Percentiles rank a stretch among this genome's conserved stretches.
Conservation (phyloP, 2,888 invertebrate genomes). For the Pollenia griseotomentosa region DNA sequence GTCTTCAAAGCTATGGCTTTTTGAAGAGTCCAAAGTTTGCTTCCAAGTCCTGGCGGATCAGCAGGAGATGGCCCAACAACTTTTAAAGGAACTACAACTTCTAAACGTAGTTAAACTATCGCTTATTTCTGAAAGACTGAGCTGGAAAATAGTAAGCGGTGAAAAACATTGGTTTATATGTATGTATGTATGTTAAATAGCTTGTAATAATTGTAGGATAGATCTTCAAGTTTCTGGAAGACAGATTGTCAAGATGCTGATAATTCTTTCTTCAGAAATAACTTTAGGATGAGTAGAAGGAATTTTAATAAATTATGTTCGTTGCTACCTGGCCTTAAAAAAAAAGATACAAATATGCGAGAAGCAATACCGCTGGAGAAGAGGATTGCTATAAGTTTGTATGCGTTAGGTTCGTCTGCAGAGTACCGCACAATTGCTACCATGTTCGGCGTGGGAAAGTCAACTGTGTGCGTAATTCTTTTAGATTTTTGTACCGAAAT, state of each 20-base stretch:
- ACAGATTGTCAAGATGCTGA: slow-evolving; percentile 19
- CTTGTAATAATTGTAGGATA: not conserved
- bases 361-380: slow-evolving; percentile 29
- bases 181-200: too few relatives aligned
- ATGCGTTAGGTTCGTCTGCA: slow-evolving; percentile 1
- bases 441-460: not conserved
- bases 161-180: too few relatives aligned
- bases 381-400: slow-evolving; percentile 18
- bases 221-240: slow-evolving; percentile 31
- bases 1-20: too few relatives aligned
- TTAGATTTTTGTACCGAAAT: too few relatives aligned
- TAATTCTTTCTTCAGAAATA: slow-evolving; percentile 26
- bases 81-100: too few relatives aligned
- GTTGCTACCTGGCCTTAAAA: not conserved
- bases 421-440: not conserved
- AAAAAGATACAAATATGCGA: slow-evolving; percentile 26
- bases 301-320: slow-evolving; percentile 5
- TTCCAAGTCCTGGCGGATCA: too few relatives aligned
- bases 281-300: slow-evolving; percentile 16
- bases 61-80: too few relatives aligned
- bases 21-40: too few relatives aligned
- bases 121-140: too few relatives aligned
- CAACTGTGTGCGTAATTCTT: too few relatives aligned
- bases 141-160: too few relatives aligned
- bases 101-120: too few relatives aligned